phyloP scores from a whole-genome alignment of 2,888 invertebrate species.

The Mimas tiliae region DNA sequence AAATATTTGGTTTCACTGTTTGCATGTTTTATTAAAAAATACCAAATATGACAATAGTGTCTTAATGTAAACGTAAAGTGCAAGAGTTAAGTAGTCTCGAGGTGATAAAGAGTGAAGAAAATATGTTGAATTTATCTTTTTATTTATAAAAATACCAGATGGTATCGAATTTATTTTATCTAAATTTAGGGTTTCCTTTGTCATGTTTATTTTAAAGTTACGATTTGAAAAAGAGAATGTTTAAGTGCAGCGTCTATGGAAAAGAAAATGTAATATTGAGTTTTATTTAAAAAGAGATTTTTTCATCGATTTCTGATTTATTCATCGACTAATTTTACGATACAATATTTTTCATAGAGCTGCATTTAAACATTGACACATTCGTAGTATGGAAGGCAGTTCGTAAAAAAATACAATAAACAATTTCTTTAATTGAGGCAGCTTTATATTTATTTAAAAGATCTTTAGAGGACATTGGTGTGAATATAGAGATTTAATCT shows the following conservation, averaged over 20 bases:
- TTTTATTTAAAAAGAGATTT: not conserved
- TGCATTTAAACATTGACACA: not conserved
- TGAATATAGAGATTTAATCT: conserved; percentile 11
- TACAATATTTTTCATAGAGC: not conserved
- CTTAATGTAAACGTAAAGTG: conserved; percentile 22
- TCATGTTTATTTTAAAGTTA: not conserved
- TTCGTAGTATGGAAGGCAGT: not conserved
- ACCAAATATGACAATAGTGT: conserved; percentile 16
- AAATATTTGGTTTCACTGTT: not conserved
- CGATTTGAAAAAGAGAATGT: not conserved
- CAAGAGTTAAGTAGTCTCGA: conserved; percentile 11
- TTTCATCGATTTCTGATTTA: no score
- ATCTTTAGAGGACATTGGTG: not conserved
- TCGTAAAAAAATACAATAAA: not conserved
- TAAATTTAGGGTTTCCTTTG: not conserved
- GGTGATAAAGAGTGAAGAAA: not conserved
- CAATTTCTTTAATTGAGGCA: not conserved
- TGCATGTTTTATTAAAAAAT: not conserved
- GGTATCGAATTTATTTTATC: conserved; percentile 7
- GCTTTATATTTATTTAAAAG: conserved; percentile 19
- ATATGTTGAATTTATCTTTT: not conserved
- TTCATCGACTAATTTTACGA: not conserved
- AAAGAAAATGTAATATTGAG: not conserved
- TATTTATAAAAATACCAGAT: not conserved
- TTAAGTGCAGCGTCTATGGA: not conserved